Evolutionary conservation across 2,797 vertebrate species (phyloP).

Genomic region (Miichthys miiuy): DNA sequence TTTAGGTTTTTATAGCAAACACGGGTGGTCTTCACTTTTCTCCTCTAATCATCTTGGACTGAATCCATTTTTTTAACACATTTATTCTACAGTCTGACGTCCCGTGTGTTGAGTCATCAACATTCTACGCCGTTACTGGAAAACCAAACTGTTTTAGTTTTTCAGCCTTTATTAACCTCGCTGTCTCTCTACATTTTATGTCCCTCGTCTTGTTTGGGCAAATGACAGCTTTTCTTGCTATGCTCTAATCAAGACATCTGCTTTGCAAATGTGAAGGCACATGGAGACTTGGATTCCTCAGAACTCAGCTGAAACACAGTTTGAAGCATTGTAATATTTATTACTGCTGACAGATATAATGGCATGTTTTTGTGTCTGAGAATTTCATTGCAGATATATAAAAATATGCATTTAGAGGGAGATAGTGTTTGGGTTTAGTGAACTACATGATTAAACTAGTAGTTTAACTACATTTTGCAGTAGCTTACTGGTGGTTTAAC

Average conservation of each 20-base stretch:
- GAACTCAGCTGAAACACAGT: conserved; percentile 30
- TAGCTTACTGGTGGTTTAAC: too few relatives aligned
- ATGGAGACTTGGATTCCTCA: conserved; percentile 21
- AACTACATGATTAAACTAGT: too few relatives aligned
- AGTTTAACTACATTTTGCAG: too few relatives aligned
- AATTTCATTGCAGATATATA: conserved; percentile 22
- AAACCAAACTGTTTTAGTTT: conserved; percentile 27
- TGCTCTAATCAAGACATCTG: conserved; percentile 72
- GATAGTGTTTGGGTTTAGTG: too few relatives aligned
- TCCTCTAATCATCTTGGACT: conserved; percentile 49
- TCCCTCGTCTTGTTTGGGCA: conserved; percentile 18
- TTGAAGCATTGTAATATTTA: conserved; percentile 41
- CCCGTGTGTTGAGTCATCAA: conserved; percentile 10
- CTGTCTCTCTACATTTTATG: conserved; percentile 8
- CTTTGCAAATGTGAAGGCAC: conserved; percentile 69
- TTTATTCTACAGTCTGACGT: conserved; percentile 22
- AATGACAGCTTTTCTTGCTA: conserved; percentile 45
- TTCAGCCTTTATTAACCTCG: conserved; percentile 10
- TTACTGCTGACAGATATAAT: conserved; percentile 32
- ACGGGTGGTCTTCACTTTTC: conserved; percentile 66
- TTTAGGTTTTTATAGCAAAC: conserved; percentile 36
- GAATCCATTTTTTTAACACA: conserved; percentile 12
- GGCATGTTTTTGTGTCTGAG: conserved; percentile 32
- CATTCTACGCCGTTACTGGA: conserved; percentile 12
- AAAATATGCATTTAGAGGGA: conserved; percentile 3